Conservation (phyloP, 2,797 vertebrate genomes). For the Acridotheres tristis region DNA sequence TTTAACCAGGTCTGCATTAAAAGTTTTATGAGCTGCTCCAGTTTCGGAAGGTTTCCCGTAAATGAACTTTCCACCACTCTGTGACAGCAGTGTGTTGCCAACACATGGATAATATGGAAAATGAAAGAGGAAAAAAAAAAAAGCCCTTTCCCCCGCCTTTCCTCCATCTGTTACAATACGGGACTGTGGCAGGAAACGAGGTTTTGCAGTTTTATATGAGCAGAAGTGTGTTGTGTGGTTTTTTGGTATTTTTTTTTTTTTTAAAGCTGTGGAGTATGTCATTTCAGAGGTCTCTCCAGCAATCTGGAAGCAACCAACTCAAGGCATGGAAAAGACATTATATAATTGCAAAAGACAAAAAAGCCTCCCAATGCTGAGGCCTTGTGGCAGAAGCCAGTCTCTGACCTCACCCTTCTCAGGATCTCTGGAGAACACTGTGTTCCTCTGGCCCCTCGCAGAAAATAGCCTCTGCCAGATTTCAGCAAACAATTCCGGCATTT, state of each 20-base stretch:
- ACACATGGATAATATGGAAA: constrained; percentile 66
- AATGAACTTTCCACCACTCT: constrained; percentile 69
- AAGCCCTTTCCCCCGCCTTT: neutral
- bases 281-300: constrained; percentile 53
- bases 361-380: constrained; percentile 16
- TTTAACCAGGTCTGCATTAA: constrained; percentile 63
- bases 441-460: constrained; percentile 34
- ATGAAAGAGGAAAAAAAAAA: neutral
- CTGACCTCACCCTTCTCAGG: constrained; percentile 54
- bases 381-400: constrained; percentile 45
- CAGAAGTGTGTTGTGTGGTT: constrained; percentile 39
- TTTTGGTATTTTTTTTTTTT: neutral
- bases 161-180: constrained; percentile 61
- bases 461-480: constrained; percentile 54
- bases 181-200: constrained; percentile 65
- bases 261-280: constrained; percentile 28
- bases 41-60: constrained; percentile 69
- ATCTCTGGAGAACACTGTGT: constrained; percentile 63
- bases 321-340: constrained; percentile 71
- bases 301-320: constrained; percentile 60
- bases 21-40: constrained; percentile 65
- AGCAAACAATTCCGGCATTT: constrained; percentile 66
- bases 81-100: constrained; percentile 51
- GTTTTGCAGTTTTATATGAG: constrained; percentile 60
- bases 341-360: constrained; percentile 62